Percentiles rank a stretch among this genome's conserved stretches.
These are phyloP conservation scores for Herpailurus yagouaroundi DNA, from an alignment of 2,113 vertebrate species.

Conservation along the genomic window DNA sequence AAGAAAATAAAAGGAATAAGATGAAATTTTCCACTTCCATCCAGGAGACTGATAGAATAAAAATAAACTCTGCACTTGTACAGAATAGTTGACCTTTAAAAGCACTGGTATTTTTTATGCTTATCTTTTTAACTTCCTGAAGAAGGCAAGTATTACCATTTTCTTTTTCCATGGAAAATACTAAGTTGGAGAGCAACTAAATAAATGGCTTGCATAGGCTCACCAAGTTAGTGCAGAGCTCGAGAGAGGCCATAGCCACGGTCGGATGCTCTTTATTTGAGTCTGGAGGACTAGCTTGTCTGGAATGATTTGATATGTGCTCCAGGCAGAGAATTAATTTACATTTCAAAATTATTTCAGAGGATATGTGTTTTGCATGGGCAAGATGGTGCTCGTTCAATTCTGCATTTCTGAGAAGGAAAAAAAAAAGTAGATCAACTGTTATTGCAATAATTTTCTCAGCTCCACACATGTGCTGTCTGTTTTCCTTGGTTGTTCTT, in stretches of 20 bases:
- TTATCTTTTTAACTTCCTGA: slow-evolving; percentile 1
- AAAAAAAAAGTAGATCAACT: slow-evolving; percentile 18
- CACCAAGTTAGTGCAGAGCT: neutral
- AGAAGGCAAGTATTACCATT: slow-evolving; percentile 31
- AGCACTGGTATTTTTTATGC: slow-evolving; percentile 39
- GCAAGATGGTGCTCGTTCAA: slow-evolving; percentile 31
- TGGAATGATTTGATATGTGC: neutral
- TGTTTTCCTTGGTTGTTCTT: slow-evolving; percentile 22
- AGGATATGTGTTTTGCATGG: neutral
- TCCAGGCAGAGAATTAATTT: slow-evolving; percentile 37
- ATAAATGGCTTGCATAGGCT: neutral
- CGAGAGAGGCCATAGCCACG: neutral
- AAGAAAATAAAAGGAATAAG: slow-evolving; percentile 29
- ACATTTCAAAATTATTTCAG: slow-evolving; percentile 34
- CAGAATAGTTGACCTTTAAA: slow-evolving; percentile 64
- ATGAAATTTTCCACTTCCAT: neutral
- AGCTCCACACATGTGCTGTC: neutral
- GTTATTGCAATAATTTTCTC: neutral
- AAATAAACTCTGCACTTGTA: slow-evolving; percentile 25
- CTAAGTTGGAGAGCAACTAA: neutral
- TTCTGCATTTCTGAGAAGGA: slow-evolving; percentile 27
- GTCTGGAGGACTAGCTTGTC: neutral
- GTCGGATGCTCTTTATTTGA: neutral
- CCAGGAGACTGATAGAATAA: slow-evolving; percentile 52
- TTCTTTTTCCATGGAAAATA: neutral